Base-by-base conservation (phyloP, 2,888 invertebrate genomes). In the Hypomecis punctinalis region DNA sequence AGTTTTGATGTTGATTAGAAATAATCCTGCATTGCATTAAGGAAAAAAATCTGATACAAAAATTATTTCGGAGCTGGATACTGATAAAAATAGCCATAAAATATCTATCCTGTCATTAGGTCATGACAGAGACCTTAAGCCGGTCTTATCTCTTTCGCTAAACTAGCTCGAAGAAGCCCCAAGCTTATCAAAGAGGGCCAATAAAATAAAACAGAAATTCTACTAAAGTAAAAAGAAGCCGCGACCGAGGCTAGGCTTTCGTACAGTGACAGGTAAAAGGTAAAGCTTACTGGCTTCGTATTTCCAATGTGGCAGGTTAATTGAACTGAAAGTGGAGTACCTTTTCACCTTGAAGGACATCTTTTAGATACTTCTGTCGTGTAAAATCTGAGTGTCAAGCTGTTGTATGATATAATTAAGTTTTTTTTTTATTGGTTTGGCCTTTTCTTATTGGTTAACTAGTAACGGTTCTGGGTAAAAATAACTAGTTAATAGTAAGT, bases 241-340 rank as follows among this genome's bases (percentile, higher is more conserved):
- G 6, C 5, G 35, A 54, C 33, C 37, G 46, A 47, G 10, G 47
- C 47, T 47, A 37, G 56, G 56, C 33, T 62, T 56, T 46, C 46
- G 10, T 46, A 45, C 43, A 59, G 39, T 55, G 42, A 55, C 63
- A 36, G 48, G 47, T 47, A 42, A 55, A 54, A 48, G 53, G 43
- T 43, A 53, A 53, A 47, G 56, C 61, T 51, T 58, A 62, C 54
- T 33, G 62, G 59, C 49, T 56, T 61, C 55, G 59, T 49, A 51
- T 66, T 54, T 52, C 61, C 59, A 40, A 63, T 59, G 64, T 63
- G 65, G 56, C 65, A 65, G 47, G 65, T 60, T 61, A 65, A 65
- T 65, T 65, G 60, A 56, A 65, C 48, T 61, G 35, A 55, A 59
- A 48, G 54, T 54, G 35, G 39, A 47, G 58, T 54, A 23, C 58